These are phyloP conservation scores for Calosoma granatense DNA, from an alignment of 1,140 invertebrate species.

Conservation along the genomic window DNA sequence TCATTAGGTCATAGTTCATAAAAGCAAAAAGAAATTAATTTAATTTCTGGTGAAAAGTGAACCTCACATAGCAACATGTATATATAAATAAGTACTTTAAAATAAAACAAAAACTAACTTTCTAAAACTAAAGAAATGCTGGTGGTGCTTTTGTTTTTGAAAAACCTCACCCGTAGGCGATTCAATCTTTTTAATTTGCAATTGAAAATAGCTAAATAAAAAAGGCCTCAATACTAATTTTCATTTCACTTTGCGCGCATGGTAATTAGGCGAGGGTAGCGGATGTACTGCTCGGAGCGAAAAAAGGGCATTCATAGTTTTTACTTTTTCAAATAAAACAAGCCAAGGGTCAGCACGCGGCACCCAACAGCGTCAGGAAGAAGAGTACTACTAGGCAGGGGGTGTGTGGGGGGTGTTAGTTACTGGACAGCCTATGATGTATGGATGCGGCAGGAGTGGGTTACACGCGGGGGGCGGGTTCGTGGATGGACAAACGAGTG, in stretches of 20 bases:
- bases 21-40: too few relatives aligned
- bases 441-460: too few relatives aligned
- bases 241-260: conserved; percentile 23
- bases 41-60: too few relatives aligned
- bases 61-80: too few relatives aligned
- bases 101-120: background rate
- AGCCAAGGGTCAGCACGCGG: conserved; percentile 28
- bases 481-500: conserved; percentile 8
- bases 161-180: background rate
- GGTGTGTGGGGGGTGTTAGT: too few relatives aligned
- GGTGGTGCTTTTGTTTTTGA: background rate
- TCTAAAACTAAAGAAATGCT: background rate
- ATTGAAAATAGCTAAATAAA: conserved; percentile 7
- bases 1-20: too few relatives aligned
- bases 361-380: background rate
- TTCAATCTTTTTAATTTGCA: conserved; percentile 8
- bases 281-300: conserved; percentile 26
- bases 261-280: conserved; percentile 25
- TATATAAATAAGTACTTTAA: too few relatives aligned
- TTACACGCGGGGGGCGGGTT: too few relatives aligned
- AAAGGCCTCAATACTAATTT: conserved; percentile 20
- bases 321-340: conserved; percentile 28
- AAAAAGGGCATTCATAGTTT: conserved; percentile 27
- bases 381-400: too few relatives aligned
- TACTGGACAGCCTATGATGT: too few relatives aligned